A percentile compares a stretch with the other conserved stretches of the same genome.
Conservation (phyloP, 2,888 invertebrate genomes). For the Drosophila paucipuncta region DNA sequence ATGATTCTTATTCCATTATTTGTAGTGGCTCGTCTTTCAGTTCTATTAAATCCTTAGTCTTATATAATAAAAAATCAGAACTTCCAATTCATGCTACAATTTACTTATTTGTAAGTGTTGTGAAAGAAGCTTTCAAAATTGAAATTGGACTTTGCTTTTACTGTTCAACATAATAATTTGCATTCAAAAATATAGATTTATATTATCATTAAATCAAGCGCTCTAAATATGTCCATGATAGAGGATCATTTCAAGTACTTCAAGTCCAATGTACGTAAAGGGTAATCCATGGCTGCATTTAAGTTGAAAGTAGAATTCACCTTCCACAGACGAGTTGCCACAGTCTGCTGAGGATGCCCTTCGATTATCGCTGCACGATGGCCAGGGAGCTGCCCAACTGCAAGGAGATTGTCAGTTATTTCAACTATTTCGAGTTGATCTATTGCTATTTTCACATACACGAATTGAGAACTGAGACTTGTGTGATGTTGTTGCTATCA, state of each 20-base stretch:
- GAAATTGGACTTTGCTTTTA: not conserved
- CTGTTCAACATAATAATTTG: not conserved
- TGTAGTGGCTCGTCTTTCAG: no score
- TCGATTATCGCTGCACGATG: slow-evolving; percentile 53
- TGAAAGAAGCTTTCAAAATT: not conserved
- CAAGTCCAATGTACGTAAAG: slow-evolving; percentile 46
- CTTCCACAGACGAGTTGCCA: slow-evolving; percentile 54
- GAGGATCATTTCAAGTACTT: slow-evolving; percentile 46
- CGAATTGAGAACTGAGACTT: slow-evolving; percentile 23
- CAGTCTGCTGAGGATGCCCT: slow-evolving; percentile 50
- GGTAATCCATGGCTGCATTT: no score
- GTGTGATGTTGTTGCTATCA: slow-evolving; percentile 30
- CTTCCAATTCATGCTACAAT: no score
- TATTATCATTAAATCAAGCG: no score
- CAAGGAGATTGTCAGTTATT: slow-evolving; percentile 39
- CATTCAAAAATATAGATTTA: not conserved
- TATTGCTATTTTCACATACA: slow-evolving; percentile 51
- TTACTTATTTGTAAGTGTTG: not conserved
- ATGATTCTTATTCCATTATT: not conserved
- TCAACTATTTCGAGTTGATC: slow-evolving; percentile 67
- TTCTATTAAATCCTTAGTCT: no score
- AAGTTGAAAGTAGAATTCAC: not conserved
- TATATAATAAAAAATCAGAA: no score
- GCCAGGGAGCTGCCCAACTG: slow-evolving; percentile 38
- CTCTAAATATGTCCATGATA: slow-evolving; percentile 10